These are phyloP conservation scores for Callosobruchus maculatus DNA, from an alignment of 2,888 invertebrate species.

Conservation along the genomic window DNA sequence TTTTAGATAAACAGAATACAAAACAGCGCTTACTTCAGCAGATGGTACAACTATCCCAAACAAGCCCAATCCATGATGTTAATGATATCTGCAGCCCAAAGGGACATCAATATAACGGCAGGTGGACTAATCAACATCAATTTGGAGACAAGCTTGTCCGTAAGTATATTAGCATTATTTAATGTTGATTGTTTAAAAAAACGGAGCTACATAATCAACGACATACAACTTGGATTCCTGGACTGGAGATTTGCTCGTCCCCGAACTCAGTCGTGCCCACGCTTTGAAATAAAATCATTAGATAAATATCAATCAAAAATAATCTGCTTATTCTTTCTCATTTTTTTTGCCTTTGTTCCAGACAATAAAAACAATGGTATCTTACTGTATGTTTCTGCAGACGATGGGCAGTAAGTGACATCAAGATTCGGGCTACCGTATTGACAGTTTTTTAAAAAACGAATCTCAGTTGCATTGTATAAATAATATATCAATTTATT, in stretches of 20 bases:
- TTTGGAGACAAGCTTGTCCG: background rate
- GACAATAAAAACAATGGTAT: background rate
- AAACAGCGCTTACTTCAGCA: constrained; percentile 3
- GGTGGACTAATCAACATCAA: constrained; percentile 4
- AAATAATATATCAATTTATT: too few relatives aligned
- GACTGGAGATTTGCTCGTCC: too few relatives aligned
- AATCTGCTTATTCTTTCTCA: too few relatives aligned
- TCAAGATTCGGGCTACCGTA: background rate
- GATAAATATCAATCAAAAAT: too few relatives aligned
- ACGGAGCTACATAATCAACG: too few relatives aligned
- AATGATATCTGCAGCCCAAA: constrained; percentile 3
- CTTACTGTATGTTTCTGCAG: background rate
- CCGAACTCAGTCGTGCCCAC: too few relatives aligned
- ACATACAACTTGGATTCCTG: too few relatives aligned
- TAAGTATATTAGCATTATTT: too few relatives aligned
- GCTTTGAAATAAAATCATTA: too few relatives aligned
- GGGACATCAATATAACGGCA: constrained; percentile 1
- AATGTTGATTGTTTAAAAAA: too few relatives aligned
- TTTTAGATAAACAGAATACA: constrained; percentile 1
- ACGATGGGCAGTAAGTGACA: background rate
- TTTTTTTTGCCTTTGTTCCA: background rate
- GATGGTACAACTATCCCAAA: constrained; percentile 2
- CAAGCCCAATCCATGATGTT: constrained; percentile 1
- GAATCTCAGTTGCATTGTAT: too few relatives aligned
- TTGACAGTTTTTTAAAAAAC: too few relatives aligned